Evolutionary conservation across 2,797 vertebrate species (phyloP).

Genomic region (Smutsia temminckii): DNA sequence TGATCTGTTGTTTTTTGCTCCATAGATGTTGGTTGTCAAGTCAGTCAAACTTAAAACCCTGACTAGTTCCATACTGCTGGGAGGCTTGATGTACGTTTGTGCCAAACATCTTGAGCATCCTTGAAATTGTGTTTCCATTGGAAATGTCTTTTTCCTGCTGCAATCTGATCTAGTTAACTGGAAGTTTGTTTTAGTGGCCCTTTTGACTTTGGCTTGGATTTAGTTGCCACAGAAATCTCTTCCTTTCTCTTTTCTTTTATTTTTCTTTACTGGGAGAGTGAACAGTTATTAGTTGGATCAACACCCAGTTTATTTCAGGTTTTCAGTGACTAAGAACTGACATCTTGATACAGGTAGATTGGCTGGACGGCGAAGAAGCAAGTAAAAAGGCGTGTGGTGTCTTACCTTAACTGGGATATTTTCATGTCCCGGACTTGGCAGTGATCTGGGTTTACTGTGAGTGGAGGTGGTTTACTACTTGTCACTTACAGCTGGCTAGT

Average conservation of each 20-base stretch:
- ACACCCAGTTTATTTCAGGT: background rate
- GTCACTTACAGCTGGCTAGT: background rate
- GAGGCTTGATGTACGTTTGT: background rate
- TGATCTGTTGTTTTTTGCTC: background rate
- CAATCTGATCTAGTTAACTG: background rate
- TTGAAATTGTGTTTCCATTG: background rate
- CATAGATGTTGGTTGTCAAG: background rate
- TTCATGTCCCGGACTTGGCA: background rate
- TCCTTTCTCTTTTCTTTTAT: background rate
- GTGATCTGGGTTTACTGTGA: background rate
- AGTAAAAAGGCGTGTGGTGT: background rate
- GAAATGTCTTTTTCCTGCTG: background rate
- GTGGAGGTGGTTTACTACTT: background rate
- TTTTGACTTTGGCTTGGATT: constrained; percentile 14
- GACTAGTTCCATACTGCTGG: background rate
- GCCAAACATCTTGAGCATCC: background rate
- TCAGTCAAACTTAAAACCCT: background rate
- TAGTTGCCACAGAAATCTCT: background rate
- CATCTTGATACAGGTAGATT: background rate
- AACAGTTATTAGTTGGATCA: background rate
- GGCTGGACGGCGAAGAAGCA: background rate
- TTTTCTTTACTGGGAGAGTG: background rate
- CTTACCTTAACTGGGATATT: background rate
- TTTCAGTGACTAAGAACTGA: background rate
- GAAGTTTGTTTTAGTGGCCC: background rate